Evolutionary conservation across 2,797 vertebrate species (phyloP).

Genomic region (Alauda arvensis): DNA sequence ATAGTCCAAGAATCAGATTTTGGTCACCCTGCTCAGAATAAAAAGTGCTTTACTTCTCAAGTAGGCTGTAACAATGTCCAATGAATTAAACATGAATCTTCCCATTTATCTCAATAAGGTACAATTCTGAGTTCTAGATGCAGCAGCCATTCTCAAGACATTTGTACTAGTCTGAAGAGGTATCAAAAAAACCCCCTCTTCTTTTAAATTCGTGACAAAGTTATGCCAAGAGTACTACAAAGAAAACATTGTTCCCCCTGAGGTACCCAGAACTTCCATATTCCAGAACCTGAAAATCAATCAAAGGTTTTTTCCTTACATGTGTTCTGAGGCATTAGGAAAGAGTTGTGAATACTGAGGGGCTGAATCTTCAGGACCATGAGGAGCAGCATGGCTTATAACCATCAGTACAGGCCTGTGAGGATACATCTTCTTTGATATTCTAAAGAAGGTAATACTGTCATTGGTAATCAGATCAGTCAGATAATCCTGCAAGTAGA

Average conservation of each 20-base stretch:
- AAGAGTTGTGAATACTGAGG: slow-evolving; percentile 90
- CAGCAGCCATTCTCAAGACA: background rate
- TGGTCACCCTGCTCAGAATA: background rate
- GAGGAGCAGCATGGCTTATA: slow-evolving; percentile 91
- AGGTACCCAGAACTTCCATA: background rate
- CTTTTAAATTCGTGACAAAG: background rate
- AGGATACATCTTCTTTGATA: slow-evolving; percentile 90
- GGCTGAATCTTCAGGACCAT: slow-evolving; percentile 90
- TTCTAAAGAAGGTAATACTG: slow-evolving; percentile 89
- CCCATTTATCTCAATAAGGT: background rate
- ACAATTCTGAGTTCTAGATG: background rate
- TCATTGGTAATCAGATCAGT: slow-evolving; percentile 95
- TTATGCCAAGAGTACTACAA: background rate
- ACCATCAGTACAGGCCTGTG: slow-evolving; percentile 93
- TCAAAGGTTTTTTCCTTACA: slow-evolving; percentile 76
- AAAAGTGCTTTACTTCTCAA: background rate
- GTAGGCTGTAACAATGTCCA: background rate
- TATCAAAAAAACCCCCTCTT: background rate
- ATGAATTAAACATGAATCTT: background rate
- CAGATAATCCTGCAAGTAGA: slow-evolving; percentile 86
- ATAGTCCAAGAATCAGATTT: background rate
- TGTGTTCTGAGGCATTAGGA: slow-evolving; percentile 94
- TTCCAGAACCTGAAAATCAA: slow-evolving; percentile 6
- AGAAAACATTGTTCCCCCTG: background rate
- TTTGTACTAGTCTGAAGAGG: background rate